Base-by-base conservation (phyloP, 1,140 invertebrate species). In the Brachionus paranguensis region DNA sequence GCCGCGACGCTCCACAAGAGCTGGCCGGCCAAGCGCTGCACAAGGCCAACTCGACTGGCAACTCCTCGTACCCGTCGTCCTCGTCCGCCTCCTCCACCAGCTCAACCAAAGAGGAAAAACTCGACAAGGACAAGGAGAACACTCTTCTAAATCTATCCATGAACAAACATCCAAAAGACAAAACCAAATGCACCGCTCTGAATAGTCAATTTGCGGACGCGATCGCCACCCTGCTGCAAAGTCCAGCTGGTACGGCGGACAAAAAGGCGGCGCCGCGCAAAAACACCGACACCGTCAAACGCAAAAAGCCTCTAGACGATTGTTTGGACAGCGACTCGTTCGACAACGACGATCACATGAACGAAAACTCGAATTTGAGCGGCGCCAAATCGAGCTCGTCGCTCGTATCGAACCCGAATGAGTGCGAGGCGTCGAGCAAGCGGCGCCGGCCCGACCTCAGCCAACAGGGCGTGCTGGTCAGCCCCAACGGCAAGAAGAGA, bases 401-500 rank as follows among this genome's bases (percentile, higher is more conserved):
- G 3, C 14, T 76, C 0, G n/a, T 50, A 11, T 76, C 72, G 0
- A 72, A 72, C 17, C 43, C 68, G 33, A 72, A 76, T 14, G 43
- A 76, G 50, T n/a, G 17, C 37, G 65, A 70, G 37, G 4, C 43
- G 17, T 50, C 12, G 10, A 45, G 8, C 29, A 64, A 81, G 20
- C n/a, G 41, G 33, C 78, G 78, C 24, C n/a, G 81, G 14, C 41
- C 60, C 70, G 60, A 68, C 24, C 37, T 83, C 20, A 83, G 81
- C 47, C 60, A 83, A 83, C 81, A 83, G 37, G 60, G 81, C 20
- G 29, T 83, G n/a, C 29, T 83, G 53, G 2, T 83, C 17, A 83
- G 81, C 27, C 81, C 81, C 10, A 68, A 41, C 47, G 89, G 88
- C 20, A 90, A 90, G 89, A 98, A 98, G 88, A 92, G 98, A 84